A percentile compares a stretch with the other conserved stretches of the same genome.
Conservation (phyloP, 2,113 vertebrate genomes). For the Cervus canadensis region DNA sequence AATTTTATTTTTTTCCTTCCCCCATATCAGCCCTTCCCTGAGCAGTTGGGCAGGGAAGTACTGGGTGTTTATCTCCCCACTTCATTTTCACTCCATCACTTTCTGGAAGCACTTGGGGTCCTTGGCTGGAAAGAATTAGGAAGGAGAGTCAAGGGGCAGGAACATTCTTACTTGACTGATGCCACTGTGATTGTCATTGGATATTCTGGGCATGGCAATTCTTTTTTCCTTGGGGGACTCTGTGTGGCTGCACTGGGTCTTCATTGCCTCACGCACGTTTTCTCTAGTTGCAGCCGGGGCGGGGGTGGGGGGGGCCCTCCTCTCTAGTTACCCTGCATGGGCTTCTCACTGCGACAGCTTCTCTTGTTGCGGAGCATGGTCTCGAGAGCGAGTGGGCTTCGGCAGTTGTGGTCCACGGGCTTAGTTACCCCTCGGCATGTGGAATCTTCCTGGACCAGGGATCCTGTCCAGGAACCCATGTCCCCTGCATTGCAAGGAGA, state of each 20-base stretch:
- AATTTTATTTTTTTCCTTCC: neutral
- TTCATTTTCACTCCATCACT: no score
- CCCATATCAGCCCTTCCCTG: neutral
- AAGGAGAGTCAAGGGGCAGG: neutral
- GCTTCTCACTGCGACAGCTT: neutral
- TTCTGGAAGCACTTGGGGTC: neutral
- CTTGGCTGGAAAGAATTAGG: neutral
- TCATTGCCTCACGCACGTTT: rapidly evolving
- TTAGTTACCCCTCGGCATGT: neutral
- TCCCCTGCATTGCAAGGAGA: neutral
- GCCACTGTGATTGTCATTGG: neutral
- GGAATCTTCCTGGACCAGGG: neutral
- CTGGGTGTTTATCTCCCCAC: rapidly evolving
- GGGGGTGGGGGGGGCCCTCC: neutral
- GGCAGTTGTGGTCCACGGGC: rapidly evolving
- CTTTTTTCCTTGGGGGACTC: neutral
- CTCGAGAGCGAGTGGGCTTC: neutral
- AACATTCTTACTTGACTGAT: neutral
- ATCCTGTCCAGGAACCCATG: neutral
- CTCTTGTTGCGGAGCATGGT: neutral
- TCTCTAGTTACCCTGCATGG: neutral
- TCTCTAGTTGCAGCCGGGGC: neutral
- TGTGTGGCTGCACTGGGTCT: neutral
- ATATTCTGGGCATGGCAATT: neutral
- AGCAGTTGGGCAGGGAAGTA: neutral